A percentile compares a stretch with the other conserved stretches of the same genome.
Evolutionary conservation across 2,113 vertebrate genomes (phyloP).

Genomic region (Pimephales promelas): DNA sequence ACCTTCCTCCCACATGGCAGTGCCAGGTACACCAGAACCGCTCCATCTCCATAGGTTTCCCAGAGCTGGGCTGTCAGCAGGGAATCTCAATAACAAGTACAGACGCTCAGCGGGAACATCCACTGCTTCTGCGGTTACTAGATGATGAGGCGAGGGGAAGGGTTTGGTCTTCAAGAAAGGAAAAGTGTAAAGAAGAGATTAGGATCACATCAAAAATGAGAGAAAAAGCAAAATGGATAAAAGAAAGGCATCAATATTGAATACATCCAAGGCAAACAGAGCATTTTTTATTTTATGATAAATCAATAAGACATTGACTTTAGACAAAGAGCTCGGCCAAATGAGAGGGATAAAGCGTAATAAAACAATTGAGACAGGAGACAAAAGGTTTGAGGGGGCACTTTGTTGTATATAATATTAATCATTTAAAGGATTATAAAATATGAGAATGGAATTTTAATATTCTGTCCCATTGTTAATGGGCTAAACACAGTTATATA

Average conservation of each 20-base stretch:
- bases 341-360: neutral
- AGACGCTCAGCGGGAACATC: neutral
- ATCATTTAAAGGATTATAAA: neutral
- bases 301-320: constrained; percentile 26
- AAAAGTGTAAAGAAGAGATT: neutral
- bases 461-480: neutral
- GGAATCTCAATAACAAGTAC: constrained; percentile 20
- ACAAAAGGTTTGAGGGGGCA: neutral
- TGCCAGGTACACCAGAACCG: constrained; percentile 2
- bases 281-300: constrained; percentile 32
- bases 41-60: neutral
- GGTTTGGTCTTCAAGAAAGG: neutral
- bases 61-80: neutral
- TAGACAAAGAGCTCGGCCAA: neutral
- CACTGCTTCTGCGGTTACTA: constrained; percentile 12
- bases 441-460: neutral
- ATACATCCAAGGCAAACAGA: constrained; percentile 28
- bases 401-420: neutral
- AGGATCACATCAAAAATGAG: neutral
- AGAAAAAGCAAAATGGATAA: neutral
- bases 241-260: constrained; percentile 21
- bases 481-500: too few relatives aligned
- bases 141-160: neutral
- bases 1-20: constrained; percentile 14
- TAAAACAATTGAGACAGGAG: neutral